These are phyloP conservation scores for Rhagoletis pomonella DNA, from an alignment of 1,140 invertebrate genomes.

Conservation along the genomic window DNA sequence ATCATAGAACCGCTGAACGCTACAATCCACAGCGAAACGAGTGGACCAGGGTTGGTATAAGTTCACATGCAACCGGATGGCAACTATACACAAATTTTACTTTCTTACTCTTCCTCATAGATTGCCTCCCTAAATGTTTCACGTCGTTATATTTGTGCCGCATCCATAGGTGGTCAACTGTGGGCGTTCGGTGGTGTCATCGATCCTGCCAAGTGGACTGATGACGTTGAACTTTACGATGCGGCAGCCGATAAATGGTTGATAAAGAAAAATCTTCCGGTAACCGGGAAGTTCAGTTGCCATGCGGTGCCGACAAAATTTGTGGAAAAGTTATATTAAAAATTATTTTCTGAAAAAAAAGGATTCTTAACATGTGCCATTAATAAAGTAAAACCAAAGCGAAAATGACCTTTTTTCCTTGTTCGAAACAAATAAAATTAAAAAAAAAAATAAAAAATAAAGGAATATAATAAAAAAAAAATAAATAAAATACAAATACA, in stretches of 20 bases:
- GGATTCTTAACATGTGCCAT: too few relatives aligned
- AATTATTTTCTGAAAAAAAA: too few relatives aligned
- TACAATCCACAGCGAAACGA: not conserved
- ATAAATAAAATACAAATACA: too few relatives aligned
- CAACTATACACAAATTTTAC: not conserved
- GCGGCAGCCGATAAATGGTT: not conserved
- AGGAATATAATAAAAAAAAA: too few relatives aligned
- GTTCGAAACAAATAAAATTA: too few relatives aligned
- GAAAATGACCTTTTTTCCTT: too few relatives aligned
- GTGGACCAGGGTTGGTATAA: slow-evolving; percentile 20
- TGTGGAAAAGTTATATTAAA: not conserved
- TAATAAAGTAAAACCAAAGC: too few relatives aligned
- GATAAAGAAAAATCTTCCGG: not conserved
- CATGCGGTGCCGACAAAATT: not conserved
- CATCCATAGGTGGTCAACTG: not conserved
- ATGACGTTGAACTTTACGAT: slow-evolving; percentile 33
- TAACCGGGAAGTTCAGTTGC: not conserved
- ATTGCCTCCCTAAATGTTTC: slow-evolving; percentile 8
- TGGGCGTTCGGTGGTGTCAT: slow-evolving; percentile 13
- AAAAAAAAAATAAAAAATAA: too few relatives aligned
- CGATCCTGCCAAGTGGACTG: not conserved
- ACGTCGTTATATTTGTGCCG: slow-evolving; percentile 14
- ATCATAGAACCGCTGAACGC: not conserved
- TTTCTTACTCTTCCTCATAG: not conserved
- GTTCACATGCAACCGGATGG: too few relatives aligned